Conservation (phyloP, 2,113 vertebrate genomes). For the Coregonus clupeaformis region DNA sequence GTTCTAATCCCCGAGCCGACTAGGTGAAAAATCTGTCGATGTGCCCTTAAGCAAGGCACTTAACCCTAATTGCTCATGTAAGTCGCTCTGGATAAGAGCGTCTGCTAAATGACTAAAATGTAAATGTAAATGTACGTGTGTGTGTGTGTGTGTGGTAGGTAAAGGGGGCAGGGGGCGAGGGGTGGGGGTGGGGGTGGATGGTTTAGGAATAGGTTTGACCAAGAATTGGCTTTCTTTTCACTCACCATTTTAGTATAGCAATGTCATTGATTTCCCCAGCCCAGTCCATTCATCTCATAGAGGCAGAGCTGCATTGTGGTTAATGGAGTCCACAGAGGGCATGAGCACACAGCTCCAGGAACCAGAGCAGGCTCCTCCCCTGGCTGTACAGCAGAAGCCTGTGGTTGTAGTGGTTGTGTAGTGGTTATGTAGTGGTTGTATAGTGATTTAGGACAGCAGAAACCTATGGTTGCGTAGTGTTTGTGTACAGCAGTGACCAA, state of each 20-base stretch:
- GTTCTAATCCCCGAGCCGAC: too few relatives aligned
- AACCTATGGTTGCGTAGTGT: too few relatives aligned
- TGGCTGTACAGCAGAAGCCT: not conserved
- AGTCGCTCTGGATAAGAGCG: too few relatives aligned
- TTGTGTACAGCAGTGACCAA: conserved; percentile 5
- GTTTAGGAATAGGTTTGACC: conserved; percentile 43
- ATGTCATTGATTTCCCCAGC: conserved; percentile 43
- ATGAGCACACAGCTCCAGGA: not conserved
- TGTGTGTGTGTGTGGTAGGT: not conserved
- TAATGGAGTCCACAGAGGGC: not conserved
- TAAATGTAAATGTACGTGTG: too few relatives aligned
- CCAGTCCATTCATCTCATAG: conserved; percentile 48
- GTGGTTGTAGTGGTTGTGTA: conserved; percentile 24
- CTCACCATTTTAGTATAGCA: not conserved
- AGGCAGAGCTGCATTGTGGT: conserved; percentile 5
- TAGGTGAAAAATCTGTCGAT: too few relatives aligned
- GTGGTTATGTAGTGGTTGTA: conserved; percentile 29
- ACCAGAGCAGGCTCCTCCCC: not conserved
- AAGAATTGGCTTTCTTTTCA: conserved; percentile 47
- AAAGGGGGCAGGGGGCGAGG: not conserved
- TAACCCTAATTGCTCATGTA: too few relatives aligned
- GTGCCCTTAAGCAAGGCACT: too few relatives aligned
- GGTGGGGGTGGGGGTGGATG: conserved; percentile 7
- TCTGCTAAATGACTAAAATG: too few relatives aligned
- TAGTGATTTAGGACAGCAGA: too few relatives aligned